Evolutionary conservation across 1,140 invertebrate species (phyloP).

Genomic region (Drosophila lowei): DNA sequence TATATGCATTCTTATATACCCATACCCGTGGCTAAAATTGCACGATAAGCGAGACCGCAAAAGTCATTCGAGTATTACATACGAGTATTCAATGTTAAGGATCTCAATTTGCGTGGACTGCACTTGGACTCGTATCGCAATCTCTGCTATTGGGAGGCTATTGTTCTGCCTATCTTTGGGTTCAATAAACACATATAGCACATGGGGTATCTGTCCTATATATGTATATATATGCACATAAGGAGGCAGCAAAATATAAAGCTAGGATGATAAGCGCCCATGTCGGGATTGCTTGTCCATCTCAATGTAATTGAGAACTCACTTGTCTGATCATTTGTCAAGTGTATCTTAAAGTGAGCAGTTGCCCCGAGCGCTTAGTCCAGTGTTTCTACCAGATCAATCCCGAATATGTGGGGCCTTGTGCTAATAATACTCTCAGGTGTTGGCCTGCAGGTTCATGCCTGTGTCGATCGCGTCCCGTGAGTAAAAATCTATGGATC

Average conservation of each 20-base stretch:
- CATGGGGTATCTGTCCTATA: slow-evolving; percentile 42
- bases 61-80: slow-evolving; percentile 8
- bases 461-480: slow-evolving; percentile 64
- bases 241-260: slow-evolving; percentile 14
- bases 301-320: slow-evolving; percentile 29
- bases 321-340: slow-evolving; percentile 57
- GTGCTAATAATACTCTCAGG: slow-evolving; percentile 26
- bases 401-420: slow-evolving; percentile 41
- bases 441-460: slow-evolving; percentile 25
- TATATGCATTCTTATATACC: neutral
- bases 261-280: slow-evolving; percentile 41
- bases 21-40: neutral
- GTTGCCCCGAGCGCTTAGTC: slow-evolving; percentile 19
- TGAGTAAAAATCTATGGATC: slow-evolving; percentile 40
- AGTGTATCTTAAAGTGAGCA: slow-evolving; percentile 44
- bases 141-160: slow-evolving; percentile 21
- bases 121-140: slow-evolving; percentile 49
- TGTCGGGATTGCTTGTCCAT: slow-evolving; percentile 32
- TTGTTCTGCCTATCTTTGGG: slow-evolving; percentile 38
- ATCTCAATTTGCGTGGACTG: slow-evolving; percentile 43
- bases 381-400: neutral
- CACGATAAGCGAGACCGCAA: slow-evolving; percentile 41
- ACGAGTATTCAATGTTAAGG: slow-evolving; percentile 64
- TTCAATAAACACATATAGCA: slow-evolving; percentile 62
- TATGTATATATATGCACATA: slow-evolving; percentile 11